Evolutionary conservation across 2,888 invertebrate species (phyloP).

Genomic region (Arrhopalites spinosus): DNA sequence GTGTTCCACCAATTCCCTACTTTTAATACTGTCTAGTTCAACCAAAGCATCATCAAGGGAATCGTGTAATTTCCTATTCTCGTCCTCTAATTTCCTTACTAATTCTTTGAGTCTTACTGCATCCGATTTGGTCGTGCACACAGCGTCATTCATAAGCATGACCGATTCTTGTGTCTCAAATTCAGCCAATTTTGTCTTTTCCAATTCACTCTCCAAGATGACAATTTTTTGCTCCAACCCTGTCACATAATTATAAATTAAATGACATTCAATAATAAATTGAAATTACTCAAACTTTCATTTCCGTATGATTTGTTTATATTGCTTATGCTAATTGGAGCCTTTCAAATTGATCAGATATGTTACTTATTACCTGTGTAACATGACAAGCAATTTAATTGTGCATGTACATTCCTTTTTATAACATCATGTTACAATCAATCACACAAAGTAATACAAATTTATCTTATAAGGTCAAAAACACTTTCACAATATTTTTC

Average conservation of each 20-base stretch:
- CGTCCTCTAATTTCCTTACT: slow-evolving; percentile 41
- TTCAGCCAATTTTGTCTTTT: slow-evolving; percentile 48
- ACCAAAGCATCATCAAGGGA: slow-evolving; percentile 45
- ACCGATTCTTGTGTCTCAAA: slow-evolving; percentile 54
- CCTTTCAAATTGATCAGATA: too few relatives aligned
- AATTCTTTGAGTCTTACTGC: slow-evolving; percentile 42
- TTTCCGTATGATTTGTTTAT: too few relatives aligned
- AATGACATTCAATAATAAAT: too few relatives aligned
- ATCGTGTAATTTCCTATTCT: slow-evolving; percentile 42
- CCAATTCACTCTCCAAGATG: slow-evolving; percentile 49
- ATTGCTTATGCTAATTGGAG: too few relatives aligned
- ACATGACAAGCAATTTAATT: neutral
- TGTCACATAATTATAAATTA: slow-evolving; percentile 11
- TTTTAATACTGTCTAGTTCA: slow-evolving; percentile 45
- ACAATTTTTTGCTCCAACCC: slow-evolving; percentile 47
- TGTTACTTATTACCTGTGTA: too few relatives aligned
- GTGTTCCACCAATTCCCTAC: slow-evolving; percentile 42
- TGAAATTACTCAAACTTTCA: too few relatives aligned
- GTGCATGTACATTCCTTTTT: neutral
- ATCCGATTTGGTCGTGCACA: slow-evolving; percentile 42
- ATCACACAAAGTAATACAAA: too few relatives aligned
- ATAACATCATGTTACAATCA: too few relatives aligned
- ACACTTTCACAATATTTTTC: neutral
- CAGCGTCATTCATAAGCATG: slow-evolving; percentile 49
- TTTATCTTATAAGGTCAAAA: neutral